Evolutionary conservation across 2,797 vertebrate species (phyloP).

Genomic region (Lacerta viridis): DNA sequence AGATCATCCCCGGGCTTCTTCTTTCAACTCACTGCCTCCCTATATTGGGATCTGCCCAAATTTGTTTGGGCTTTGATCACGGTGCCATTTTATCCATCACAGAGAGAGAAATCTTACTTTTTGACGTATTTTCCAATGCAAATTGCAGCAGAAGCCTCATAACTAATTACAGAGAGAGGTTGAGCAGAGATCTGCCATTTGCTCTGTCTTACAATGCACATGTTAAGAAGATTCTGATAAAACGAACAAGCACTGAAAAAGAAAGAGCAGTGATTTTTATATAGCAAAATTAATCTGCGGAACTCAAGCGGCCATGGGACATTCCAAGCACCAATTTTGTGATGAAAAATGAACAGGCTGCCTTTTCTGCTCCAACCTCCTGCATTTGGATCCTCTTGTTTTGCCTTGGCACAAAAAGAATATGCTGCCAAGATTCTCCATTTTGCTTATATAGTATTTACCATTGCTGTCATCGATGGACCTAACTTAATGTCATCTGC

Average conservation of each 20-base stretch:
- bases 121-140: slow-evolving; percentile 17
- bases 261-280: not conserved
- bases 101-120: slow-evolving; percentile 10
- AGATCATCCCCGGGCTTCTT: not conserved
- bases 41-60: not conserved
- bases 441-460: not conserved
- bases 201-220: not conserved
- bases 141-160: slow-evolving; percentile 28
- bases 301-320: not conserved
- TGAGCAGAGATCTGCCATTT: slow-evolving; percentile 21
- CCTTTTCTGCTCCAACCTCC: not conserved
- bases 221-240: slow-evolving; percentile 18
- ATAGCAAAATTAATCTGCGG: slow-evolving; percentile 8
- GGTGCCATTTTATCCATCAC: not conserved
- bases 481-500: not conserved
- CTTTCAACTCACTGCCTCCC: not conserved
- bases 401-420: not conserved
- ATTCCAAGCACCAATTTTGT: slow-evolving; percentile 8
- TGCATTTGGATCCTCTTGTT: not conserved
- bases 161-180: not conserved
- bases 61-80: slow-evolving; percentile 8
- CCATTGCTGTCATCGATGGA: not conserved
- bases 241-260: slow-evolving; percentile 1
- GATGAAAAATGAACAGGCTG: slow-evolving; percentile 10
- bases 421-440: not conserved